Base-by-base conservation (phyloP, 2,113 vertebrate genomes). In the Romanogobio albipinnatus region DNA sequence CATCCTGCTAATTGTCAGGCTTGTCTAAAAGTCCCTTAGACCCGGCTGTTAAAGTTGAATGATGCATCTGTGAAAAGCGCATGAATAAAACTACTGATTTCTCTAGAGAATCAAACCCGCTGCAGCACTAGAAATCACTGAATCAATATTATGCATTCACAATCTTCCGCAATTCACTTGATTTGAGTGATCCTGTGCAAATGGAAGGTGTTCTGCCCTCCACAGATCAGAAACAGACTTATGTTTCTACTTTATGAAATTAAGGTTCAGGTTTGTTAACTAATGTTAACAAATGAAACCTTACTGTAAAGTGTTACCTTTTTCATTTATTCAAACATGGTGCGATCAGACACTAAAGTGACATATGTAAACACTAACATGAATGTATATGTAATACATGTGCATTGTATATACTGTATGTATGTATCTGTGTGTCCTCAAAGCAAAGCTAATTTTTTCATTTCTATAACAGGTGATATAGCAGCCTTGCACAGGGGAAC, bases 401-500 rank as follows among this genome's bases (percentile, higher is more conserved):
- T 9, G 22, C n/a, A 61, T 11, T 61, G 59, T 61, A n/a, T 61
- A 39, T 19, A 53, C 1, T 17, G 24, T 76, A 22, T 59, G 22
- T 36, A 17, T 7, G 19, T 22, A 58, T 36, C 4, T 4, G 33
- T 11, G 43, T 80, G 78, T 80, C 58, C 4, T 64, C 59, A 66
- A 22, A 64, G 15, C 2, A 81, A 66, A 47, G 24, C 15, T 49
- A 14, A 7, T 5, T 11, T 22, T 66, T n/a, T 51, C 17, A 13
- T 86, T 26, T 88, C 45, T 82, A 26, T 90, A 87, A 3, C 53
- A 95, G 94, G 86, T 90, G 98, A 99, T 90, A 90, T 93, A 88
- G 94, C 96, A 87, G 94, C 97, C 0, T 84, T 98, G 91, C 98
- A 96, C 83, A 96, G 98, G 76, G 97, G 98, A 79, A 99, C 98